Evolutionary conservation across 1,140 invertebrate species (phyloP).

Genomic region (Babylonia areolata): DNA sequence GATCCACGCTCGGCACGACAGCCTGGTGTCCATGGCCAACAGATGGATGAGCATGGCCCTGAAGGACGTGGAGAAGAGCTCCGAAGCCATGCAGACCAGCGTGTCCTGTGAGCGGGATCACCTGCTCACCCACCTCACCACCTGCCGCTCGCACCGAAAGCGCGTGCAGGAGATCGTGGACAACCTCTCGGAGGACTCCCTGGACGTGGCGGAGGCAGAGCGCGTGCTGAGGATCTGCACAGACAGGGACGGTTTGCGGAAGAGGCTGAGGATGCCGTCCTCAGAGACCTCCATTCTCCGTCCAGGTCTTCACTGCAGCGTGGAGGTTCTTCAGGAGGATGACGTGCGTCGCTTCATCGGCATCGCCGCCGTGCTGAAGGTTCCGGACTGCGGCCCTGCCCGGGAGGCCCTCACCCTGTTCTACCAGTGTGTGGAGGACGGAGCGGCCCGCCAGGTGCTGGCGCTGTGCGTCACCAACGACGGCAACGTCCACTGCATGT

Average conservation of each 20-base stretch:
- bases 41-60: neutral
- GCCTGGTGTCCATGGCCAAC: conserved; percentile 1
- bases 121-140: neutral
- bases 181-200: neutral
- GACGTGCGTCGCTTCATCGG: conserved; percentile 28
- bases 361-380: neutral
- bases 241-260: neutral
- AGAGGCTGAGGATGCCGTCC: neutral
- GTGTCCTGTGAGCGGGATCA: neutral
- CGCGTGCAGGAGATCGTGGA: neutral
- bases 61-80: neutral
- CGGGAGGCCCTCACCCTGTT: neutral
- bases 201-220: conserved; percentile 22
- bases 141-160: neutral
- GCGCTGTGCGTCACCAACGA: neutral
- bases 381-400: neutral
- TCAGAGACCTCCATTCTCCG: neutral
- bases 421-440: conserved; percentile 6
- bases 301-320: neutral
- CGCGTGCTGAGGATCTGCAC: neutral
- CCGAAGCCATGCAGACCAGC: neutral
- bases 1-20: conserved; percentile 23
- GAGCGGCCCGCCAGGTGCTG: neutral
- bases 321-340: neutral
- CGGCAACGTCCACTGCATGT: neutral